Base-by-base conservation (phyloP, 1,140 invertebrate species). In the Calycopis cecrops region DNA sequence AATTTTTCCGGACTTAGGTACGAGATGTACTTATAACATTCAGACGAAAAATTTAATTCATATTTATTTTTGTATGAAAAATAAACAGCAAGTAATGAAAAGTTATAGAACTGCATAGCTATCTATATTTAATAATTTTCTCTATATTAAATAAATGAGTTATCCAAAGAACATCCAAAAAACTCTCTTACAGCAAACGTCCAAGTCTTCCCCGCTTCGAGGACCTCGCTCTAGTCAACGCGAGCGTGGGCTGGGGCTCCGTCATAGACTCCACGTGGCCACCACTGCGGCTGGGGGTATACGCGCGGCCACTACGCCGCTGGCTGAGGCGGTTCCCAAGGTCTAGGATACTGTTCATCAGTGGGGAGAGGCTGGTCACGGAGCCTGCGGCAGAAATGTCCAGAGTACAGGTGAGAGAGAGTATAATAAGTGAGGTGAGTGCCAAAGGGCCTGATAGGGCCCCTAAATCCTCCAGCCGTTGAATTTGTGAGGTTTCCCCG, bases 281-380 rank as follows among this genome's bases (percentile, higher is more conserved):
- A 0, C 95, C 96, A 0, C 91, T 98, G 9, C 92, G 93, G 62
- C 92, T 98, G 48, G 97, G 96, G 0, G 91, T 98, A 0, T 99
- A 28, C 77, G 92, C 94, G 1, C 89, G 93, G 35, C 94, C 97
- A 67, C 73, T 98, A 38, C 89, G 94, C 35, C 89, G 92, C n/a
- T 98, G 97, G 97, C 85, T 98, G 0, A 88, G 93, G 38, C 92
- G 93, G 71, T 99, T 98, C 76, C 93, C 95, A 0, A 79, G 94
- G 0, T 90, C 92, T 0, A 95, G 96, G 71, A 89, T 99, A 50
- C 88, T 97, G n/a, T 93, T 99, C 56, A 94, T 99, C 1, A 96
- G 93, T 69, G 97, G 97, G 0, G 96, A 99, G 79, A 90, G 93
- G 51, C 89, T 99, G 7, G 94, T 99, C 17, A 90, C 90, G 21